Base-by-base conservation (phyloP, 1,140 invertebrate genomes). In the Rhyacophila brunnea region DNA sequence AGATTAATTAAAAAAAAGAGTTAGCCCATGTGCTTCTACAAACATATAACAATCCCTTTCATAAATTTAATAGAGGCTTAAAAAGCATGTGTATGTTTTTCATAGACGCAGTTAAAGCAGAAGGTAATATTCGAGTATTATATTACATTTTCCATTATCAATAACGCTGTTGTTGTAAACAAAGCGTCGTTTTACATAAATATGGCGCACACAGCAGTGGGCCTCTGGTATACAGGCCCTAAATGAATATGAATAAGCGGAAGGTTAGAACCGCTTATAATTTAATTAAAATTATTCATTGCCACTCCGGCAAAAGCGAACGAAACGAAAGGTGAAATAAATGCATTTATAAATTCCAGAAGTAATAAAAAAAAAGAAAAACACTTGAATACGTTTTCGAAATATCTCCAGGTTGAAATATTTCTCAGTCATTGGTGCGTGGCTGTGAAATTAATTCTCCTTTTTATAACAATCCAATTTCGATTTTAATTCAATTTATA, bases 241-340 rank as follows among this genome's bases (percentile, higher is more conserved):
- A 34, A 58, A 50, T 58, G 56, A 58, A 58, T 58, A 50, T 51
- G 47, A 58, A 58, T 58, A 36, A 51, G 46, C 28, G 32, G 28
- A 19, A 38, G 38, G 56, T 34, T 35, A 19, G 42, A 50, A 34
- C 5, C 47, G 20, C 28, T 44, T 50, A 44, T 50, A 58, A 58
- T 58, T 58, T 44, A 58, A 58, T 58, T 58, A 50, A 58, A 58
- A 58, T 58, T 58, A 58, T 58, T 58, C 56, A 58, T 58, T 50
- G 47, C 56, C 48, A 10, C 56, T 58, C 20, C n/a, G 14, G 56
- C 56, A 20, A 44, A 43, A 58, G 48, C 56, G 28, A 43, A 43
- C 40, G 23, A 28, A n/a, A 28, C 23, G 9, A 15, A 40, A 56
- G 45, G 53, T 54, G 15, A 56, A 56, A 36, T 47, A 44, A 32